Evolutionary conservation across 1,140 invertebrate genomes (phyloP), one percentile per base, ranked within the genome.

Genomic region (Idris sp.): DNA sequence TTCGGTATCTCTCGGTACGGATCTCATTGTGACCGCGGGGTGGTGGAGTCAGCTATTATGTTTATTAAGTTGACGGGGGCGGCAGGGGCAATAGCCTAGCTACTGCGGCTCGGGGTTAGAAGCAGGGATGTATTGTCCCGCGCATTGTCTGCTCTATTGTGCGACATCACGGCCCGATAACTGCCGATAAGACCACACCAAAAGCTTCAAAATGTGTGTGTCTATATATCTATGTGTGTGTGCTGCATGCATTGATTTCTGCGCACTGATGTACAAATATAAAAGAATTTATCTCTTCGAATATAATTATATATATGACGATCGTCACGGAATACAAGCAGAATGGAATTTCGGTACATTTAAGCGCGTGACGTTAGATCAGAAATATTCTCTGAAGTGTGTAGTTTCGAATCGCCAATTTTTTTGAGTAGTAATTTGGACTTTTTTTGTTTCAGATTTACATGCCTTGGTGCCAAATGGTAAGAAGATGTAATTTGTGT

Each of bases 161-260:
- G 84, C 82, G 84, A 86, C 84, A 86, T 86, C 86, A 86, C 86
- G 85, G 84, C 77, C 86, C 86, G 86, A 87, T 87, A 87, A 87
- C 85, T 87, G 84, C 85, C 85, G 86, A 87, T 86, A 87, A 87
- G 84, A 82, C 80, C 79, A 81, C 79, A 79, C 79, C 79, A 83
- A 84, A 84, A 81, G 81, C 69, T 71, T 75, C 53, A 76, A 59
- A 69, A 43, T 76, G 56, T 78, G 51, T 73, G 44, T 62, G 48
- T 51, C 49, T 54, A 64, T 78, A 67, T 56, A 78, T 76, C 71
- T 69, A 78, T 78, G 69, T 68, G 61, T 72, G 61, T 67, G 67
- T 62, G 62, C 69, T 51, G 53, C 59, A 64, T 78, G 71, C 61
- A 78, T 76, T 73, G 74, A 78, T 78, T 73, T 68, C 67, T 72